Evolutionary conservation across 1,140 invertebrate genomes (phyloP).

Genomic region (Pseudomyrmex concolor): DNA sequence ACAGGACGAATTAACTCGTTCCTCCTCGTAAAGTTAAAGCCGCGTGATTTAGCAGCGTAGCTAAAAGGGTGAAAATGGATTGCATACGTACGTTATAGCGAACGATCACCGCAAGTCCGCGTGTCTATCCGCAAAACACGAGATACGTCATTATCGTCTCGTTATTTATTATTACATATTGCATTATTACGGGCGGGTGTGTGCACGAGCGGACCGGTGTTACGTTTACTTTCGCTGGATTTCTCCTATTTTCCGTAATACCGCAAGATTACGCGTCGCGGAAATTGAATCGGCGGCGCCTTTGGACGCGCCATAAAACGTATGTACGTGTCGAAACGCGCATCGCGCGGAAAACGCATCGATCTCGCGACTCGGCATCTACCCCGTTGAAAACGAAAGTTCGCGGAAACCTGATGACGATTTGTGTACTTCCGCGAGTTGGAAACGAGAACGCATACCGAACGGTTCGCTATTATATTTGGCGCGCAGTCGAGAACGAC

Average conservation of each 20-base stretch:
- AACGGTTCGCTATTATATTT: neutral
- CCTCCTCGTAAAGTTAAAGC: conserved; percentile 45
- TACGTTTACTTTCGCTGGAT: conserved; percentile 81
- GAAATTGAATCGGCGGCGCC: conserved; percentile 79
- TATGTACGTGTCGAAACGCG: conserved; percentile 23
- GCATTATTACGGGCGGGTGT: conserved; percentile 73
- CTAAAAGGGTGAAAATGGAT: conserved; percentile 37
- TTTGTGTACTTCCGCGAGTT: conserved; percentile 27
- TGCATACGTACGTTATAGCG: conserved; percentile 4
- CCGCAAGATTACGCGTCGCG: conserved; percentile 74
- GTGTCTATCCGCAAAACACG: neutral
- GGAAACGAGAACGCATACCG: conserved; percentile 23
- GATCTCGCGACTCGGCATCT: neutral
- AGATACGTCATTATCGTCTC: conserved; percentile 69
- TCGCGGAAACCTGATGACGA: conserved; percentile 7
- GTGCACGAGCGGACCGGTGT: conserved; percentile 67
- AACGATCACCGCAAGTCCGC: neutral
- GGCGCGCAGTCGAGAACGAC: neutral
- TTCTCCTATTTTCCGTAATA: conserved; percentile 83
- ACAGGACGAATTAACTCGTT: conserved; percentile 5
- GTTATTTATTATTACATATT: conserved; percentile 69
- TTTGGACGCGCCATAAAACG: conserved; percentile 59
- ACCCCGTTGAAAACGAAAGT: conserved; percentile 4
- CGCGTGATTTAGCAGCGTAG: conserved; percentile 17
- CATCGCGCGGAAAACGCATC: conserved; percentile 9